Conservation (phyloP, 2,797 vertebrate genomes). For the Tapera naevia region DNA sequence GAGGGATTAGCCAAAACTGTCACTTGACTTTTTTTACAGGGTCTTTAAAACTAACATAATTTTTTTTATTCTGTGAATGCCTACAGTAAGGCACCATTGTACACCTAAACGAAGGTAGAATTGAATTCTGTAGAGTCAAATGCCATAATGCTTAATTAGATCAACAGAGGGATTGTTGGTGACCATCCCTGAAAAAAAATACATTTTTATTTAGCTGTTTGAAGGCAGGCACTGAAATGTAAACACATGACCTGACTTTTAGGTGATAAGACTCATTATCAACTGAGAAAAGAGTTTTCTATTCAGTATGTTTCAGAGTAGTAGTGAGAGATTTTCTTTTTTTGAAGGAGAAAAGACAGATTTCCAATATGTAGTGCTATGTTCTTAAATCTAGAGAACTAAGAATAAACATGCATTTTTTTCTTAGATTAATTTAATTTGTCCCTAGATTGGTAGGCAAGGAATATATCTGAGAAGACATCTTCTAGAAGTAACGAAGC, state of each 20-base stretch:
- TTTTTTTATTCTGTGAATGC: background rate
- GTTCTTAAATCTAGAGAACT: background rate
- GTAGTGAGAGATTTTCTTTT: background rate
- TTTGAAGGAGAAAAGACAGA: background rate
- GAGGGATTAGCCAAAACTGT: background rate
- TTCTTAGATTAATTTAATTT: background rate
- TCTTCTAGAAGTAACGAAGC: background rate
- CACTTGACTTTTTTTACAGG: background rate
- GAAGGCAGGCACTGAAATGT: background rate
- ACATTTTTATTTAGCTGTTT: background rate
- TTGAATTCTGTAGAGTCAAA: background rate
- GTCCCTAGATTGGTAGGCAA: background rate
- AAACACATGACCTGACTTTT: background rate
- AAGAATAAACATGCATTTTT: background rate
- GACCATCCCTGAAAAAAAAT: background rate
- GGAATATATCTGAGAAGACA: background rate
- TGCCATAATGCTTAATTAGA: background rate
- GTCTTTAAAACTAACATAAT: background rate
- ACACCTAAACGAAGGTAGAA: background rate
- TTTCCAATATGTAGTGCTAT: background rate
- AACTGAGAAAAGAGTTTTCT: constrained; percentile 1
- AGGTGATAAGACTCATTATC: background rate
- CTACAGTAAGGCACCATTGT: background rate
- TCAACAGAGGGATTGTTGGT: background rate
- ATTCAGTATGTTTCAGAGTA: background rate